Evolutionary conservation across 2,113 vertebrate species (phyloP), one percentile per base, ranked within the genome.

Genomic region (Alligator sinensis): DNA sequence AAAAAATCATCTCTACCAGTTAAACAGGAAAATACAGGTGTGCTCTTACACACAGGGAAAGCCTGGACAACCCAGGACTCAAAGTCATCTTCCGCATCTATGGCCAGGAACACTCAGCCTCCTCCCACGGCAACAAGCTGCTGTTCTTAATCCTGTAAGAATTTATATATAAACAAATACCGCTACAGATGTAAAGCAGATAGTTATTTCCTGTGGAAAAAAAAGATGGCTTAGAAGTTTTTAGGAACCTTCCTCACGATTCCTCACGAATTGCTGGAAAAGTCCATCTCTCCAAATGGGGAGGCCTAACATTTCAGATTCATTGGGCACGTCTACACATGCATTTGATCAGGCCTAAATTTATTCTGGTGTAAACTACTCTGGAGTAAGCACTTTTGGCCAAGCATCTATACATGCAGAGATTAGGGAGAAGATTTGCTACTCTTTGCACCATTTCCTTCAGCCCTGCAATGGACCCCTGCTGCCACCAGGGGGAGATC

Each of bases 201-300:
- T 54, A 78, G 92, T 95, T 97, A 96, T 96, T 96, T 97, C 96
- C 96, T 97, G 83, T 95, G 95, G 96, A 89, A 61, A 93, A 87
- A 92, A 96, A 85, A 76, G 93, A 89, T 96, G 95, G 95, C 89
- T 94, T 97, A 77, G 85, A 93, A 85, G 57, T 80, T 96, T 92
- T 96, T 95, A 92, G 94, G 95, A 95, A 91, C 76, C 90, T 88
- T 95, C 95, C 95, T 96, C 94, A 91, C 92, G 90, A 97, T 88
- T 95, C 95, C 95, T 96, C 94, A 91, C 91, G 91, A 97, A 97
- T 95, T n/a, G 1, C 34, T 2, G 5, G 96, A 96, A 97, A 96
- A 93, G 95, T 93, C 93, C 91, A 91, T 88, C 82, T 92, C 88
- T 96, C 86, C 94, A 96, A 86, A 91, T 30, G 86, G 89, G 82